These are phyloP conservation scores for Sympetrum striolatum DNA, from an alignment of 2,888 invertebrate genomes.

Conservation along the genomic window DNA sequence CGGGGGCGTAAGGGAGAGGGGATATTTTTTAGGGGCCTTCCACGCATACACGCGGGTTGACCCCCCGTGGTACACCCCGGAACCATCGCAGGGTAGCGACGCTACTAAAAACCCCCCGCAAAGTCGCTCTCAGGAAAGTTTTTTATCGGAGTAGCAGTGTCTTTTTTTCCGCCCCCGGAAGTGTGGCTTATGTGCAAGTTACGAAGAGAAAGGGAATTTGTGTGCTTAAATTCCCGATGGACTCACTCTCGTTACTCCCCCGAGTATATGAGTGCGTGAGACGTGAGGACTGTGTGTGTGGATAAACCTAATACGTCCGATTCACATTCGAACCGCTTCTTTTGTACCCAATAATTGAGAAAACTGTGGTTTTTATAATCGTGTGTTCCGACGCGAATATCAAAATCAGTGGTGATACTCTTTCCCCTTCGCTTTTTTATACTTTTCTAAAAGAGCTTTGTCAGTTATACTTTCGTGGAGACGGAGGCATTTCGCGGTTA, in stretches of 20 bases:
- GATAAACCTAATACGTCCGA: not conserved
- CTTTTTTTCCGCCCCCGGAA: not conserved
- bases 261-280: not conserved
- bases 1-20: not conserved
- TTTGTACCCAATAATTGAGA: not conserved
- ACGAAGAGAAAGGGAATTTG: not conserved
- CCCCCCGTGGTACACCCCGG: not conserved
- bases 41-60: not conserved
- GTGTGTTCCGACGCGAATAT: not conserved
- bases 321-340: not conserved
- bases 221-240: not conserved
- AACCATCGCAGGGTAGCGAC: slow-evolving; percentile 10
- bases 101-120: slow-evolving; percentile 8
- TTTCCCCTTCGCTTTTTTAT: not conserved
- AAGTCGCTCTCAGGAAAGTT: not conserved
- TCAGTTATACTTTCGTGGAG: not conserved
- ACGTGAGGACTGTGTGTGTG: not conserved
- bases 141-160: not conserved
- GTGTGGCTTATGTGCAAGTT: not conserved
- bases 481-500: not conserved
- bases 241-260: not conserved
- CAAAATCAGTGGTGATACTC: not conserved
- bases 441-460: not conserved
- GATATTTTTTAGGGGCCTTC: not conserved
- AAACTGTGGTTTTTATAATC: not conserved